Evolutionary conservation across 2,113 vertebrate genomes (phyloP), one percentile per base, ranked within the genome.

Genomic region (Heliornis fulica): DNA sequence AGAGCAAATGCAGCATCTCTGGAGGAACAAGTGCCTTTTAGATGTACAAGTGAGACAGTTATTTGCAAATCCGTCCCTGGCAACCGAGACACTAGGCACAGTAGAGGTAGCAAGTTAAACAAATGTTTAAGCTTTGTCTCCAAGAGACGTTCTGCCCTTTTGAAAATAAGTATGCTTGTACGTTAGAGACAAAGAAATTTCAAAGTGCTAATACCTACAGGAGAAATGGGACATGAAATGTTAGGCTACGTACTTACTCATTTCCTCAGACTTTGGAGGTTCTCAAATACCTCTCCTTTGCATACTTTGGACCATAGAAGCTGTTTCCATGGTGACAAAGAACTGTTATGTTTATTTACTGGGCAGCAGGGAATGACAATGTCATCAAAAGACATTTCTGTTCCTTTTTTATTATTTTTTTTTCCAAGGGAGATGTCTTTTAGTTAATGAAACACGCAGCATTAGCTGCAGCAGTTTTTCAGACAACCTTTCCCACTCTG

Each of bases 251-350:
- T 89, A 60, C 84, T 94, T 96, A 83, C 93, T 89, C 31, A 23
- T 95, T 95, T 96, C 46, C 72, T 93, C 86, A 96, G 95, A 89
- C 83, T 97, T 92, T 82, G 94, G 93, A 74, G 91, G 90, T 94
- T 94, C 90, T 96, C 95, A 93, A 85, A 97, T 97, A 93, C 88
- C 61, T 86, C 83, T 97, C 87, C 93, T 97, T 93, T 96, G 95
- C 90, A 97, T 96, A 93, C 85, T 98, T 80, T 48, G 95, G 93
- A 95, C 85, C 93, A 84, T 59, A 85, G 53, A 61, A 92, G 87
- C 36, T 36, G 96, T 98, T 98, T 98, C 98, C 97, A 97, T 98
- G 96, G 97, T 94, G 96, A 98, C 95, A 94, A 97, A 97, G 96
- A 97, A 97, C 96, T 72, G 76, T 93, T 96, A 87, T 95, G 70